These are phyloP conservation scores for Petrophora chlorosata DNA, from an alignment of 2,888 invertebrate genomes.

Conservation along the genomic window DNA sequence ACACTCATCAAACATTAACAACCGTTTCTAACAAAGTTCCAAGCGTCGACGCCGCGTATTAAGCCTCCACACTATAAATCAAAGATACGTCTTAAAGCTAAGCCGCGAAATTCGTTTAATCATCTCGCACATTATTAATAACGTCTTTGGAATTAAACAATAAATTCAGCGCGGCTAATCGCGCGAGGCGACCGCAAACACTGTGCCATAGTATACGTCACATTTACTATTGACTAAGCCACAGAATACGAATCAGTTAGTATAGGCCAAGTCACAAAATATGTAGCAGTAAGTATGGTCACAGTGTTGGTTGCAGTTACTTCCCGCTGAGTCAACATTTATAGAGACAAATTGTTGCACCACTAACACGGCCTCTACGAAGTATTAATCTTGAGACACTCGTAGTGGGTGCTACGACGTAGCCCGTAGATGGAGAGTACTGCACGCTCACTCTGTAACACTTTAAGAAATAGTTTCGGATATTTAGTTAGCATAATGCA, in stretches of 20 bases:
- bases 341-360: slow-evolving; percentile 83
- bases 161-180: slow-evolving; percentile 81
- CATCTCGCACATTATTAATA: slow-evolving; percentile 80
- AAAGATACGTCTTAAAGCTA: slow-evolving; percentile 68
- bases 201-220: slow-evolving; percentile 39
- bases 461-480: slow-evolving; percentile 18
- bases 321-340: slow-evolving; percentile 82
- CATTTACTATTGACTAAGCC: slow-evolving; percentile 11
- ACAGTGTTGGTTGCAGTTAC: slow-evolving; percentile 10
- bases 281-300: neutral
- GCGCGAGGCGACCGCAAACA: slow-evolving; percentile 74
- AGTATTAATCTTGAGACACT: slow-evolving; percentile 78
- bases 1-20: neutral
- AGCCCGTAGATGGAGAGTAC: slow-evolving; percentile 44
- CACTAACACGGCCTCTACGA: slow-evolving; percentile 75
- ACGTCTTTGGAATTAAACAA: slow-evolving; percentile 82
- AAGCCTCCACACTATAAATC: slow-evolving; percentile 70
- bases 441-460: slow-evolving; percentile 42
- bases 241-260: slow-evolving; percentile 7
- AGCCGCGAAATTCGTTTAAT: slow-evolving; percentile 79
- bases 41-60: slow-evolving; percentile 59
- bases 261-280: neutral
- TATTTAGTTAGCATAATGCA: neutral
- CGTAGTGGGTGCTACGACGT: slow-evolving; percentile 51
- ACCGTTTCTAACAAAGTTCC: neutral